Evolutionary conservation across 2,113 vertebrate genomes (phyloP).

Genomic region (Carettochelys insculpta): DNA sequence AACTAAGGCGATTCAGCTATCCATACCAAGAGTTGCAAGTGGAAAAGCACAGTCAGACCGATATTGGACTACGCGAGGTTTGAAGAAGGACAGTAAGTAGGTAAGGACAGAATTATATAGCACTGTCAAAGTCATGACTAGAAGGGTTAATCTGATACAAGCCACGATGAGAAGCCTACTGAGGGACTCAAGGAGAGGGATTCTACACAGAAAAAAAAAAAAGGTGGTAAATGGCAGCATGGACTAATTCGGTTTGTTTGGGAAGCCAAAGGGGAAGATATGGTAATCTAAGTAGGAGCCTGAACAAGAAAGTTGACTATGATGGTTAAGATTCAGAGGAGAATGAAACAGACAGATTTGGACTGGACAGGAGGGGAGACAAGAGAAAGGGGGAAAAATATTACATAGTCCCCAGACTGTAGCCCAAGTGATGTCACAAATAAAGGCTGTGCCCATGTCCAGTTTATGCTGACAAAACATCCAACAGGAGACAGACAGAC

Average conservation of each 20-base stretch:
- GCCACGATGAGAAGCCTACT: not conserved
- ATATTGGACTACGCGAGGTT: constrained; percentile 12
- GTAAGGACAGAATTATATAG: not conserved
- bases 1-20: constrained; percentile 53
- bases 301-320: constrained; percentile 4
- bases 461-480: not conserved
- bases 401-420: not conserved
- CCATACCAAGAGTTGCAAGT: constrained; percentile 56
- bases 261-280: not conserved
- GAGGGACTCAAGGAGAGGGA: not conserved
- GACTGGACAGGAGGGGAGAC: not conserved
- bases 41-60: constrained; percentile 53
- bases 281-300: not conserved
- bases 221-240: not conserved
- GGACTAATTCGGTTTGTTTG: not conserved
- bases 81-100: not conserved
- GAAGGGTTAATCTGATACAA: constrained; percentile 35
- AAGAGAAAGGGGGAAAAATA: not conserved
- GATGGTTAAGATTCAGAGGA: not conserved
- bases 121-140: constrained; percentile 27
- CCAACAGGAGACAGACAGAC: not conserved
- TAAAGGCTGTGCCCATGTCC: not conserved
- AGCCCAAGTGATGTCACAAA: constrained; percentile 4
- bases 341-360: not conserved
- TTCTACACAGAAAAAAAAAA: not conserved